Evolutionary conservation across 2,888 invertebrate species (phyloP).

Genomic region (Chaetoderma sp.): DNA sequence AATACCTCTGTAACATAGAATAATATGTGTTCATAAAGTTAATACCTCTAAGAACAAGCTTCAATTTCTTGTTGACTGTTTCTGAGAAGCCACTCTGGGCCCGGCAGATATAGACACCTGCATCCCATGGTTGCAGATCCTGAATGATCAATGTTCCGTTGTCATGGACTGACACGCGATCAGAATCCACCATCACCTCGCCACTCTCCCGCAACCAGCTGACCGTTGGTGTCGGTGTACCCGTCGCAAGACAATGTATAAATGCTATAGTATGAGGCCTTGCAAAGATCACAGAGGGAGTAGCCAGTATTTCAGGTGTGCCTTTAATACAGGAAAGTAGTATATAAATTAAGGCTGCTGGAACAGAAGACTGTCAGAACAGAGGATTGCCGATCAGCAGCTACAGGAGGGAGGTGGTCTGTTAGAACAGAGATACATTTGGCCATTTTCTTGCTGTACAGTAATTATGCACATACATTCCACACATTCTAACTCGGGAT

Average conservation of each 20-base stretch:
- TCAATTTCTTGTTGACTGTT: constrained; percentile 77
- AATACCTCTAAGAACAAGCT: constrained; percentile 83
- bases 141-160: constrained; percentile 80
- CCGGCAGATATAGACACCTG: constrained; percentile 86
- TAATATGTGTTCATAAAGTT: too few species aligned
- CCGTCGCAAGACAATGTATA: constrained; percentile 61
- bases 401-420: too few species aligned
- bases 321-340: constrained; percentile 45
- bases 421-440: too few species aligned
- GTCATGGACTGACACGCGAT: constrained; percentile 44
- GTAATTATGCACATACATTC: too few species aligned
- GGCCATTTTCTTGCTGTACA: too few species aligned
- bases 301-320: constrained; percentile 54
- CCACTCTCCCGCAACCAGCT: constrained; percentile 51
- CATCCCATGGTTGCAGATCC: constrained; percentile 77
- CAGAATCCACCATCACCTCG: constrained; percentile 28
- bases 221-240: constrained; percentile 53
- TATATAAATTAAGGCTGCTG: too few species aligned
- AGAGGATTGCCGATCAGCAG: not conserved
- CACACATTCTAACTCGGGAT: too few species aligned
- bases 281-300: constrained; percentile 51
- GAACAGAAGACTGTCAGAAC: not conserved
- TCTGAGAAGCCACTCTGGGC: constrained; percentile 82
- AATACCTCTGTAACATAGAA: too few species aligned
- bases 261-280: constrained; percentile 52